Evolutionary conservation across 2,113 vertebrate genomes (phyloP).

Genomic region (Fregata magnificens): DNA sequence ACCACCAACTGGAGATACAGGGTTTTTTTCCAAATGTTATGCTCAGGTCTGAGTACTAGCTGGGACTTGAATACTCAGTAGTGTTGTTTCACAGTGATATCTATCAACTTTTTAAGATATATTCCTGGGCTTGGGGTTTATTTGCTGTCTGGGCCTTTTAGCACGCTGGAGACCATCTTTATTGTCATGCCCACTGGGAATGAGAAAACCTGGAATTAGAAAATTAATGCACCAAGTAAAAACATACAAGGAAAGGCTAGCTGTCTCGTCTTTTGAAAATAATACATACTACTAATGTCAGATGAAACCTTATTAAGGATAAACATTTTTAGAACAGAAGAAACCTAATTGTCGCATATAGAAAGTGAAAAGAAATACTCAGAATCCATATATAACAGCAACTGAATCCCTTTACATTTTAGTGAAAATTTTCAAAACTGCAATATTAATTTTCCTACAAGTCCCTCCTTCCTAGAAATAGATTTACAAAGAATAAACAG

Average conservation of each 20-base stretch:
- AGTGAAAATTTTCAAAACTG: neutral
- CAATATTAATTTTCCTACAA: neutral
- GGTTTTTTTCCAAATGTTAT: neutral
- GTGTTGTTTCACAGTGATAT: neutral
- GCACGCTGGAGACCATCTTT: neutral
- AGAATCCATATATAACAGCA: neutral
- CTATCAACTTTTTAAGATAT: neutral
- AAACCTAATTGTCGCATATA: neutral
- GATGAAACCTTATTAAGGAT: neutral
- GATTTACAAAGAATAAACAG: neutral
- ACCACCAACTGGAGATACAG: neutral
- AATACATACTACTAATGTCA: neutral
- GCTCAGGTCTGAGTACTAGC: neutral
- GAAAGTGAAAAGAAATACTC: neutral
- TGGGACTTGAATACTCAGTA: neutral
- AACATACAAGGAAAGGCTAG: neutral
- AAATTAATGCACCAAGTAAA: neutral
- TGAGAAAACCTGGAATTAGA: neutral
- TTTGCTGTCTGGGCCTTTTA: neutral
- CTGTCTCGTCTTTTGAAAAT: neutral
- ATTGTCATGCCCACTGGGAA: neutral
- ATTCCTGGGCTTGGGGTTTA: neutral
- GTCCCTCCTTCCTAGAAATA: neutral
- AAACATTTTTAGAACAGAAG: neutral
- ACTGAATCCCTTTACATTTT: neutral